Base-by-base conservation (phyloP, 2,113 vertebrate genomes). In the Salvelinus sp. region DNA sequence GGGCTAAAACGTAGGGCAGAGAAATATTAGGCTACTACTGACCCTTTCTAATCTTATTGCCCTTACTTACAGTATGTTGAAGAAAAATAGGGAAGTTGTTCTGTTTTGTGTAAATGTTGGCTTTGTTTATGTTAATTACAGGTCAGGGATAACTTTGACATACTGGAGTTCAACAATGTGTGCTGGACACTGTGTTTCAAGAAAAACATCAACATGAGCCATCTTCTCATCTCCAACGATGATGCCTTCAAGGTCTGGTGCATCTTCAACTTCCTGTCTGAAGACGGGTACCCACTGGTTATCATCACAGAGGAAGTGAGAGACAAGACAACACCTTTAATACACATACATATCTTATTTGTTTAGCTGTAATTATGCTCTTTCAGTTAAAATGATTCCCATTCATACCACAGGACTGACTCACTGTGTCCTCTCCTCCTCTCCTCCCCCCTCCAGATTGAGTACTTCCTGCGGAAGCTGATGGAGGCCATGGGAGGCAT, bases 261-360 rank as follows among this genome's bases (percentile, higher is more conserved):
- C 88, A 94, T 97, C 83, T 97, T 97, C 88, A 97, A 97, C 90
- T 97, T 96, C 89, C 91, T 97, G 76, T 95, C 96, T 4, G 96
- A 97, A 78, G 96, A 96, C 89, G 94, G 92, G 54, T 97, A 97
- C 81, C 96, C 96, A 62, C 86, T 97, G 84, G 82, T 95, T 88
- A 96, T 97, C 77, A 94, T 95, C 28, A 91, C 94, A 12, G 96
- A 97, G 74, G 96, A 97, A 95, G 96, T 96, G 93, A 93, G 94
- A 20, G 3, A 48, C 22, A 50, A 44, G 30, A 22, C 60, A 63
- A 63, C 20, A 63, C 60, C n/a, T 54, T 3, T 54, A 54, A 54
- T 44, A 18, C 16, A 54, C 4, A 18, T 54, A 18, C 4, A 54
- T 54, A 54, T 18, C 16, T 54, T 54, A 54, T 54, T 54, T 14